These are phyloP conservation scores for Hippocampus zosterae DNA, from an alignment of 2,113 vertebrate genomes.

Conservation along the genomic window DNA sequence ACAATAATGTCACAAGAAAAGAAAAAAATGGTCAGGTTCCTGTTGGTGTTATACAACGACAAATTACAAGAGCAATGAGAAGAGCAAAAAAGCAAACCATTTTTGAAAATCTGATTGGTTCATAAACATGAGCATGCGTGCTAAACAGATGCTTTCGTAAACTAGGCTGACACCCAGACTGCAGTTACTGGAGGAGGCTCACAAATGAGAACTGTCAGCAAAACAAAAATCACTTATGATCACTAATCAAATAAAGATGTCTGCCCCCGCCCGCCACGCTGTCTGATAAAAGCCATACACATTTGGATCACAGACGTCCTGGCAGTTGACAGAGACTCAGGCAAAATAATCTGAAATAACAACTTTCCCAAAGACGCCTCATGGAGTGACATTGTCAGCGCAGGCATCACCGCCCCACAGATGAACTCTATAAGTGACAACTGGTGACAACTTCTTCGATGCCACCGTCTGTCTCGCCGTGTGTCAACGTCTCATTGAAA, in stretches of 20 bases:
- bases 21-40: too few relatives aligned
- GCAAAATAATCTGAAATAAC: background rate
- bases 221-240: background rate
- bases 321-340: background rate
- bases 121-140: background rate
- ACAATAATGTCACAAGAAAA: too few relatives aligned
- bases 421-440: background rate
- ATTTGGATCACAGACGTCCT: background rate
- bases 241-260: conserved; percentile 2
- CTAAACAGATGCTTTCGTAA: background rate
- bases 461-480: conserved; percentile 35
- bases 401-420: background rate
- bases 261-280: background rate
- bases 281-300: background rate
- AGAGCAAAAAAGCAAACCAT: too few relatives aligned
- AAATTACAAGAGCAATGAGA: too few relatives aligned
- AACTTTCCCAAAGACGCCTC: background rate
- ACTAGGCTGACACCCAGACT: background rate
- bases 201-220: background rate
- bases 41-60: too few relatives aligned
- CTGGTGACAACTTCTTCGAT: background rate
- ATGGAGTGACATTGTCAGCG: background rate
- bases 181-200: background rate
- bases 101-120: too few relatives aligned
- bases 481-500: conserved; percentile 47